These are phyloP conservation scores for Uropetala carovei DNA, from an alignment of 2,888 invertebrate species.

Conservation along the genomic window DNA sequence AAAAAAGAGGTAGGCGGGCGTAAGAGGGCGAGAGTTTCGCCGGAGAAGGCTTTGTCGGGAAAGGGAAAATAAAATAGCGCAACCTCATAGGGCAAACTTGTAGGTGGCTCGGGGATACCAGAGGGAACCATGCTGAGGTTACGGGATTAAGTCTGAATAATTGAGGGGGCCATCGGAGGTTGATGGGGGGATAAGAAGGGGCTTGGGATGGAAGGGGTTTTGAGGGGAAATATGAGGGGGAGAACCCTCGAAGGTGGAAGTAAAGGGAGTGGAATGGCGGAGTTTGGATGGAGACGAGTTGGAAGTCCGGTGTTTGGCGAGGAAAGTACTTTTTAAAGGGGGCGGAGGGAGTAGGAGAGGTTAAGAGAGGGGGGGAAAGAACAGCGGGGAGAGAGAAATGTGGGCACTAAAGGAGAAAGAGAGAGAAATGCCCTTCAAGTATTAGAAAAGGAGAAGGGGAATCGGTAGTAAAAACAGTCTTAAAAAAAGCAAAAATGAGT, in stretches of 20 bases:
- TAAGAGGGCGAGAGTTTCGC: background rate
- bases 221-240: background rate
- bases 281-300: too few species aligned
- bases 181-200: conserved; percentile 2
- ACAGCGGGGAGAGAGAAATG: background rate
- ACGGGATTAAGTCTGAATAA: conserved; percentile 63
- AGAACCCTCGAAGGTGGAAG: background rate
- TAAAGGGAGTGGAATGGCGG: background rate
- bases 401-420: background rate
- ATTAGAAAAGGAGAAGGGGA: background rate
- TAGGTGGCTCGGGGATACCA: conserved; percentile 28
- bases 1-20: background rate
- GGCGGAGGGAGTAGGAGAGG: background rate
- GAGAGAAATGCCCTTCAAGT: background rate
- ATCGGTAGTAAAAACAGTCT: background rate
- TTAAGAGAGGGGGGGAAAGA: background rate
- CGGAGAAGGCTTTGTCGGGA: background rate
- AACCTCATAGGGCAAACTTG: conserved; percentile 44
- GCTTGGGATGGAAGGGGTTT: background rate
- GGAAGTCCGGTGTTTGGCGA: background rate
- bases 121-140: conserved; percentile 55
- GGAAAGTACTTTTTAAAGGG: background rate
- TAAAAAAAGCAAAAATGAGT: background rate
- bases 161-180: conserved; percentile 52
- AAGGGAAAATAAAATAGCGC: conserved; percentile 31